These are phyloP conservation scores for Osmerus eperlanus DNA, from an alignment of 2,113 vertebrate species.

Conservation along the genomic window DNA sequence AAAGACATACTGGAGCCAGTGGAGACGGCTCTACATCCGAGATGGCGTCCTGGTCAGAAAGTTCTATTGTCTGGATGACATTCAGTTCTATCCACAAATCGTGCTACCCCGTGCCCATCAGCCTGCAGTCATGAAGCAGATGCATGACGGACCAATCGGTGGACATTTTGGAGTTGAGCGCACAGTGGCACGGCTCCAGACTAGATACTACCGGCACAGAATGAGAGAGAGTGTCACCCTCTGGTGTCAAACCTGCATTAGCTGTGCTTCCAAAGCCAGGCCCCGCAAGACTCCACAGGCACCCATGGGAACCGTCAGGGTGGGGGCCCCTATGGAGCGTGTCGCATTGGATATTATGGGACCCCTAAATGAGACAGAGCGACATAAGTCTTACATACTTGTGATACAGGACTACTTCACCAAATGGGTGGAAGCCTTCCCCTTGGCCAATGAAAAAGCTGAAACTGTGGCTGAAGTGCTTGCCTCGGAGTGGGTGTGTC, in stretches of 20 bases:
- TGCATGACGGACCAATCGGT: not conserved
- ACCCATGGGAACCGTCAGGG: too few relatives aligned
- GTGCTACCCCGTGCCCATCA: too few relatives aligned
- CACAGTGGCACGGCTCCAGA: not conserved
- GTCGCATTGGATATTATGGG: too few relatives aligned
- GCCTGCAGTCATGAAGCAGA: too few relatives aligned
- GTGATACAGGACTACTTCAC: too few relatives aligned
- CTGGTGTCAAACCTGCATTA: too few relatives aligned
- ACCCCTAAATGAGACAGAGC: too few relatives aligned
- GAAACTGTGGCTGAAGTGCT: not conserved
- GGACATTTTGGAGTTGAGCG: not conserved
- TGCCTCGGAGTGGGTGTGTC: slow-evolving; percentile 4
- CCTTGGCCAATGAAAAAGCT: not conserved
- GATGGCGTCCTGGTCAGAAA: not conserved
- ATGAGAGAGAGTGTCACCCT: slow-evolving; percentile 1
- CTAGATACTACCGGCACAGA: not conserved
- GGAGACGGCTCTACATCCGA: not conserved
- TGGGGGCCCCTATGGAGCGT: too few relatives aligned
- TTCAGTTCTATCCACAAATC: not conserved
- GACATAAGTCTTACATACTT: too few relatives aligned
- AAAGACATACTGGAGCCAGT: not conserved
- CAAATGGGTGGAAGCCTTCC: not conserved
- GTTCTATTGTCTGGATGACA: not conserved
- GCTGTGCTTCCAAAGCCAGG: too few relatives aligned
- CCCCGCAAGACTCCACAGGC: too few relatives aligned